Base-by-base conservation (phyloP, 2,797 vertebrate genomes). In the Staurois parvus region DNA sequence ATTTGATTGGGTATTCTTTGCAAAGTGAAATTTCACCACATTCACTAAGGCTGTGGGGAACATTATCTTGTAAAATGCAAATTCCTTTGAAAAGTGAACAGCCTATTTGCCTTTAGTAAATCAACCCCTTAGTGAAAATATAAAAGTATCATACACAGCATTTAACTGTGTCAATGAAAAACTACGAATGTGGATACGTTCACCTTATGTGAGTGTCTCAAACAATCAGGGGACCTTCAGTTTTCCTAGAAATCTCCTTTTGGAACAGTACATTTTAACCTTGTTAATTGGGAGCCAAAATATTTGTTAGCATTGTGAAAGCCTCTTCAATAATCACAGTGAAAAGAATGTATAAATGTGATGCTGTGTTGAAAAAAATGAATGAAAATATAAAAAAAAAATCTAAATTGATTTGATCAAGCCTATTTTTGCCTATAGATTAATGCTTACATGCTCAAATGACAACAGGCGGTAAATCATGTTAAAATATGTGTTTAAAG, bases 401-500 rank as follows among this genome's bases (percentile, higher is more conserved):
- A 42, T 17, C 3, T 42, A 21, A 75, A 56, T 79, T 56, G 24
- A 48, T 40, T 64, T 29, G n/a, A 72, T 67, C 76, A 73, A 70
- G 59, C 62, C 73, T 59, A 42, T 70, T 76, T 67, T 74, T 69
- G 37, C 56, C 34, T 74, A 69, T 81, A 83, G 80, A 83, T 79
- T 83, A 83, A 83, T 86, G 85, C 72, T 83, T 56, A 73, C 26
- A 67, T 67, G 40, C 76, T 32, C 19, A 72, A 87, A 48, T 83
- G 56, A 79, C 79, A 79, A 79, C 73, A 83, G 80, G 75, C 62
- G 29, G 85, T 79, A 79, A 79, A 78, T 87, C 80, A 87, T 73
- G 80, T 82, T 78, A 83, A 86, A 83, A 74, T 79, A 52, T 77
- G 72, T 81, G 75, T 72, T 64, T 24, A 78, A 78, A 26, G 69